A percentile compares a stretch with the other conserved stretches of the same genome.
phyloP scores from a whole-genome alignment of 2,113 vertebrate species.

The Ivindomyrus marchei region DNA sequence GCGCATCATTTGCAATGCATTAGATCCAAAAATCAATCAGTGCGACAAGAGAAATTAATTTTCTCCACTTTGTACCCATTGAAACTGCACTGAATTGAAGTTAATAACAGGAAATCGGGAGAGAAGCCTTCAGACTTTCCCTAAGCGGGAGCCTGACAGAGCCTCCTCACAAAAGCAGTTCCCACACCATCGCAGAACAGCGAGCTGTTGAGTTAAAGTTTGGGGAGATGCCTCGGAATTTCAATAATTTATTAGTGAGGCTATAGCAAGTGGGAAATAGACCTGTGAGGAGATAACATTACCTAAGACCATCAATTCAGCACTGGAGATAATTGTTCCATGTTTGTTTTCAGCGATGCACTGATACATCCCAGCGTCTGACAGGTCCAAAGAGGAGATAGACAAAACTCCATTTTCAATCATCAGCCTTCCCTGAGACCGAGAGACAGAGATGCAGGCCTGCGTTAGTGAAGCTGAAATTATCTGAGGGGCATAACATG shows the following conservation, averaged over 20 bases:
- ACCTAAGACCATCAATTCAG: constrained; percentile 88
- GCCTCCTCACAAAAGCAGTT: background rate
- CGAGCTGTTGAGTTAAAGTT: background rate
- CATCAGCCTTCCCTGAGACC: constrained; percentile 76
- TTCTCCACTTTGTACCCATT: constrained; percentile 39
- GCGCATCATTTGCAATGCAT: constrained; percentile 35
- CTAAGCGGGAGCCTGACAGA: background rate
- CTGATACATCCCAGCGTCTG: constrained; percentile 90
- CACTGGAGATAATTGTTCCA: constrained; percentile 78
- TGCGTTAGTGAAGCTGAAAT: constrained; percentile 40
- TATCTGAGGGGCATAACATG: constrained; percentile 36
- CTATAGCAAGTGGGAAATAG: constrained; percentile 43
- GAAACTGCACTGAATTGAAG: constrained; percentile 40
- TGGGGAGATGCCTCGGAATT: background rate
- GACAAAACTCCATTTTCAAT: constrained; percentile 87
- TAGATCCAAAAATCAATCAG: constrained; percentile 47
- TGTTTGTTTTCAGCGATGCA: constrained; percentile 97
- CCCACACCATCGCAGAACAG: background rate
- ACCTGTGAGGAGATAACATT: constrained; percentile 50
- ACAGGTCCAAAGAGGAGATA: constrained; percentile 76
- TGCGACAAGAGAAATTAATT: constrained; percentile 42
- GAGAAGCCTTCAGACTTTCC: background rate
- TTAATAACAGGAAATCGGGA: background rate
- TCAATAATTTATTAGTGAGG: constrained; percentile 42
- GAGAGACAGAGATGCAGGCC: constrained; percentile 51